Evolutionary conservation across 2,113 vertebrate species (phyloP).

Genomic region (Mobula hypostoma): DNA sequence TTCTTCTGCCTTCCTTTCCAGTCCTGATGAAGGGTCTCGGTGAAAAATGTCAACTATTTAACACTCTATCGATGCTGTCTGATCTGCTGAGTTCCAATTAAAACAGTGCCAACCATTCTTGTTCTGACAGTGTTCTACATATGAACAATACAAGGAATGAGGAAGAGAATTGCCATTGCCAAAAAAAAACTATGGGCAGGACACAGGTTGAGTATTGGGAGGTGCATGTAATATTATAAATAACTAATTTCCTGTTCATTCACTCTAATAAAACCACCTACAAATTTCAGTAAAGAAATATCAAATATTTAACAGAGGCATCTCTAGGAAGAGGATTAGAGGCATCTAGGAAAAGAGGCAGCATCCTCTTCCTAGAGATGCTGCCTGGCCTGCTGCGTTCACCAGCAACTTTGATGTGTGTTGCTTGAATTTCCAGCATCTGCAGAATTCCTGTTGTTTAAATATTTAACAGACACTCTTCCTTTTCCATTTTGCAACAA

Average conservation of each 20-base stretch:
- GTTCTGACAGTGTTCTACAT: neutral
- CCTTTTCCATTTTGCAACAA: neutral
- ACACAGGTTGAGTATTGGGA: neutral
- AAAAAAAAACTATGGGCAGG: neutral
- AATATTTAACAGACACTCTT: neutral
- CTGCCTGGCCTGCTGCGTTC: too few species aligned
- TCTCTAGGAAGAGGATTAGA: too few species aligned
- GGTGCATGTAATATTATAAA: neutral
- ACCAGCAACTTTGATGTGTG: too few species aligned
- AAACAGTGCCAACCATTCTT: neutral
- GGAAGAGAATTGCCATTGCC: neutral
- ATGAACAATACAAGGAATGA: neutral
- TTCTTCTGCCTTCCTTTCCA: too few species aligned
- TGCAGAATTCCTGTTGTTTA: too few species aligned
- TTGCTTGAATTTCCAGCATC: too few species aligned
- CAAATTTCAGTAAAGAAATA: neutral
- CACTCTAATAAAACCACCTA: neutral
- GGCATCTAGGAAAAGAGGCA: too few species aligned
- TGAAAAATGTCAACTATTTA: too few species aligned
- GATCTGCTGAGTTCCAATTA: neutral
- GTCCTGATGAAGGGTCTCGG: too few species aligned
- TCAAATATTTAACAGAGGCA: neutral
- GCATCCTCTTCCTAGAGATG: too few species aligned
- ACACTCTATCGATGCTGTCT: too few species aligned
- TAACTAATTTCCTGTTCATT: neutral